phyloP scores from a whole-genome alignment of 1,140 invertebrate species.

The Frieseomelitta varia region DNA sequence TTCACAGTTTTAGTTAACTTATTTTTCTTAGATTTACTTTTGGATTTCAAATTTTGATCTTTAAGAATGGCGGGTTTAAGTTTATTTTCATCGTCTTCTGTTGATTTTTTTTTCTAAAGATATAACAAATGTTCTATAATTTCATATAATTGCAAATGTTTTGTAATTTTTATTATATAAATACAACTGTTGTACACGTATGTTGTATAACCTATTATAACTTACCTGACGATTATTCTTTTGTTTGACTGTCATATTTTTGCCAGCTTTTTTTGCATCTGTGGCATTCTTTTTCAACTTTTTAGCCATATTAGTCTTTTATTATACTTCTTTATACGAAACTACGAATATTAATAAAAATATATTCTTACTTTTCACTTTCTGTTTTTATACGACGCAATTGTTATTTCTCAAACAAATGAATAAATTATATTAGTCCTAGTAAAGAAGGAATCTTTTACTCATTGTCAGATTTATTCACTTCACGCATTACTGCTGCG shows the following conservation, averaged over 20 bases:
- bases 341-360: not conserved
- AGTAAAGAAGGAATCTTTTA: not conserved
- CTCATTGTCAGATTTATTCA: not conserved
- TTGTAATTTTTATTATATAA: not conserved
- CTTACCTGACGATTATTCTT: not conserved
- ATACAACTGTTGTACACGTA: not conserved
- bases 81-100: not conserved
- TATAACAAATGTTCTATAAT: not conserved
- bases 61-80: not conserved
- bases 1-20: slow-evolving; percentile 8
- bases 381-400: not conserved
- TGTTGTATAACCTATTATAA: not conserved
- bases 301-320: not conserved
- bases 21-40: not conserved
- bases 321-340: not conserved
- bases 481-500: not conserved
- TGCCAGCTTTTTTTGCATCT: not conserved
- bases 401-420: not conserved
- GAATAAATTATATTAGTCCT: not conserved
- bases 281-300: not conserved
- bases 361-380: not conserved
- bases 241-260: not conserved
- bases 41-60: slow-evolving; percentile 16
- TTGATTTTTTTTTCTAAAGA: slow-evolving; percentile 11
- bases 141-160: not conserved